Conservation (phyloP, 2,888 invertebrate species). For the Tribolium freemani region DNA sequence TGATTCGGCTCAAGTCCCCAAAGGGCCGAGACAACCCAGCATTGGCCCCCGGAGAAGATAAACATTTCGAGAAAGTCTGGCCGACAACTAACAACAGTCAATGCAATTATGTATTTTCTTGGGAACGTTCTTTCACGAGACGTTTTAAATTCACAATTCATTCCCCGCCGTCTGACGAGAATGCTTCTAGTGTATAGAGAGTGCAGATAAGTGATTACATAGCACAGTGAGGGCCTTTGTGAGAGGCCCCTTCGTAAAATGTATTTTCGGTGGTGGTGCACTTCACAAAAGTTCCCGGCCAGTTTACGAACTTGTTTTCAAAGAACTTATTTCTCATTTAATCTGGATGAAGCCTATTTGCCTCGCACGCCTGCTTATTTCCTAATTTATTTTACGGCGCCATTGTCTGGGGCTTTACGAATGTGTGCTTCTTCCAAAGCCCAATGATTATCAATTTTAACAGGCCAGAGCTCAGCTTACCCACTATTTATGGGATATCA, state of each 20-base stretch:
- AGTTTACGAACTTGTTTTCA: slow-evolving; percentile 59
- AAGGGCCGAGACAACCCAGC: slow-evolving; percentile 13
- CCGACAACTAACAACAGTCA: slow-evolving; percentile 27
- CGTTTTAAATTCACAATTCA: slow-evolving; percentile 43
- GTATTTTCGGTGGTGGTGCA: slow-evolving; percentile 50
- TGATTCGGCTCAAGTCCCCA: slow-evolving; percentile 8
- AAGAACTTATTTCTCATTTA: slow-evolving; percentile 60
- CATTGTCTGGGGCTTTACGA: slow-evolving; percentile 46
- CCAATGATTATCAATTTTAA: slow-evolving; percentile 42
- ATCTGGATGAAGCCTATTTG: slow-evolving; percentile 59
- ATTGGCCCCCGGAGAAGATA: slow-evolving; percentile 31
- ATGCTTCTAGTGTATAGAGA: slow-evolving; percentile 40
- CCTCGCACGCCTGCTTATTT: slow-evolving; percentile 57
- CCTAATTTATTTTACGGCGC: slow-evolving; percentile 57
- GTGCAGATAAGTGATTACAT: slow-evolving; percentile 58
- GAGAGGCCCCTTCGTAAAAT: slow-evolving; percentile 52
- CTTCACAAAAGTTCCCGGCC: slow-evolving; percentile 55
- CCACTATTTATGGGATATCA: slow-evolving; percentile 35
- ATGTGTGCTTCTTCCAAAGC: slow-evolving; percentile 37
- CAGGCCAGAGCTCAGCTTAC: slow-evolving; percentile 22
- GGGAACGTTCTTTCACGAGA: slow-evolving; percentile 36
- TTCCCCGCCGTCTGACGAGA: slow-evolving; percentile 35
- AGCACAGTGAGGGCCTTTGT: slow-evolving; percentile 52
- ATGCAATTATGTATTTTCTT: slow-evolving; percentile 44
- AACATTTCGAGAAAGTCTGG: slow-evolving; percentile 43